phyloP scores from a whole-genome alignment of 53 echinoderm and acorn worm genomes.

The Apostichopus leukothele region DNA sequence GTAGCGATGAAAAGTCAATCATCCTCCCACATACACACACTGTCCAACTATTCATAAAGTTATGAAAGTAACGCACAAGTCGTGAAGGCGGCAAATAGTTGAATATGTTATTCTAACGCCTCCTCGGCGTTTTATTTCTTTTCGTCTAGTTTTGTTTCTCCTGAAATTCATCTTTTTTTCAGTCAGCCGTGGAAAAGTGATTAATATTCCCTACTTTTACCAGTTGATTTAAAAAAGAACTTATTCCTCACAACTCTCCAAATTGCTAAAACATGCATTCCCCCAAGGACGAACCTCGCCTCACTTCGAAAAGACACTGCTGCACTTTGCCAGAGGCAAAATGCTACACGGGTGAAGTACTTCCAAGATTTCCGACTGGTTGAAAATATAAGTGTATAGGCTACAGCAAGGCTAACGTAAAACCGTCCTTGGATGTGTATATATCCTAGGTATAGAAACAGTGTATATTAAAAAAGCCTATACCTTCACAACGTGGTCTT shows the following conservation, averaged over 20 bases:
- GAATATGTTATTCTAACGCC: too few species aligned
- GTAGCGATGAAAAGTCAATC: too few species aligned
- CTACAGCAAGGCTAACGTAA: background rate
- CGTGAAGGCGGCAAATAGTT: too few species aligned
- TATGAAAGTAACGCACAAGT: too few species aligned
- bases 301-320: background rate
- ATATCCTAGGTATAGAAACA: too few species aligned
- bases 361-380: background rate
- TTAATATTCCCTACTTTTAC: background rate
- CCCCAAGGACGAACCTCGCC: background rate
- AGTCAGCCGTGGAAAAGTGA: slow-evolving; percentile 3
- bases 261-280: slow-evolving; percentile 18
- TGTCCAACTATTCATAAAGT: too few species aligned
- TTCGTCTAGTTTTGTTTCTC: too few species aligned
- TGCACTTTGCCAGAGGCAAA: slow-evolving; percentile 11
- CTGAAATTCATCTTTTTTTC: background rate
- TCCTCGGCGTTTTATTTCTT: too few species aligned
- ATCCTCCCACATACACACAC: too few species aligned
- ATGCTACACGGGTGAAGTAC: background rate
- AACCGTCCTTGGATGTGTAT: too few species aligned
- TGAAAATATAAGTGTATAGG: background rate
- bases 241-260: background rate
- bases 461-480: too few species aligned
- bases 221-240: slow-evolving; percentile 1
- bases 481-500: too few species aligned